These are phyloP conservation scores for Ochropacha duplaris DNA, from an alignment of 2,888 invertebrate genomes.

Conservation along the genomic window DNA sequence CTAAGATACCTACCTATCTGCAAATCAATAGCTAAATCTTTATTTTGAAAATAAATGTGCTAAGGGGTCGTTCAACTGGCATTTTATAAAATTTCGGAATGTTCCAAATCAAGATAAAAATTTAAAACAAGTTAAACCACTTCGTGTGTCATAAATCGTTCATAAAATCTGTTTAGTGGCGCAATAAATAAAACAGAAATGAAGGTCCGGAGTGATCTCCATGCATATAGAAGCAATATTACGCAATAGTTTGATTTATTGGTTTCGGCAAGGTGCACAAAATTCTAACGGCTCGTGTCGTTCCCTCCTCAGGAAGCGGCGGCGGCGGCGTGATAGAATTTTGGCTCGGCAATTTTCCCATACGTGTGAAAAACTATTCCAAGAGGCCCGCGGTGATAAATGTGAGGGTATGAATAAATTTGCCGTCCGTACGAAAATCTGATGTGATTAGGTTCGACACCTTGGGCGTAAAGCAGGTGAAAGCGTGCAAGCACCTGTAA, in stretches of 20 bases:
- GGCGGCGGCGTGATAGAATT: slow-evolving; percentile 66
- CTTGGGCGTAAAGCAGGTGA: slow-evolving; percentile 61
- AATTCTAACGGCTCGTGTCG: slow-evolving; percentile 67
- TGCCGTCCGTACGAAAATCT: slow-evolving; percentile 65
- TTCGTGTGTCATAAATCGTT: slow-evolving; percentile 56
- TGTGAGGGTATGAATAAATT: slow-evolving; percentile 79
- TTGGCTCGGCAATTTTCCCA: slow-evolving; percentile 70
- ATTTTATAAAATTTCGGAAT: slow-evolving; percentile 27
- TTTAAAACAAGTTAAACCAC: slow-evolving; percentile 39
- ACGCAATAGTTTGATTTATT: slow-evolving; percentile 81
- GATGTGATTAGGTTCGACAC: slow-evolving; percentile 72
- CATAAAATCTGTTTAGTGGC: slow-evolving; percentile 69
- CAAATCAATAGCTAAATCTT: slow-evolving; percentile 3
- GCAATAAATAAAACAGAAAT: slow-evolving; percentile 68
- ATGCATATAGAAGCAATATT: slow-evolving; percentile 78
- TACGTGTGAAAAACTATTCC: slow-evolving; percentile 73
- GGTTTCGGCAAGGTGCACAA: slow-evolving; percentile 77
- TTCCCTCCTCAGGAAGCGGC: slow-evolving; percentile 36
- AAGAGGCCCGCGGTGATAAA: slow-evolving; percentile 70
- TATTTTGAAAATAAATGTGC: slow-evolving; percentile 12
- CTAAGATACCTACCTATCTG: slow-evolving; percentile 3
- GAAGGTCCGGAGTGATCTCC: slow-evolving; percentile 59
- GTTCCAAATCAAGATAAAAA: slow-evolving; percentile 36
- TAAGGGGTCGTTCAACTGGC: slow-evolving; percentile 25
- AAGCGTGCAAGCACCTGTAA: slow-evolving; percentile 36